Evolutionary conservation across 64 coral and sea anemone species (phyloP).

Genomic region (Acropora tenuis): DNA sequence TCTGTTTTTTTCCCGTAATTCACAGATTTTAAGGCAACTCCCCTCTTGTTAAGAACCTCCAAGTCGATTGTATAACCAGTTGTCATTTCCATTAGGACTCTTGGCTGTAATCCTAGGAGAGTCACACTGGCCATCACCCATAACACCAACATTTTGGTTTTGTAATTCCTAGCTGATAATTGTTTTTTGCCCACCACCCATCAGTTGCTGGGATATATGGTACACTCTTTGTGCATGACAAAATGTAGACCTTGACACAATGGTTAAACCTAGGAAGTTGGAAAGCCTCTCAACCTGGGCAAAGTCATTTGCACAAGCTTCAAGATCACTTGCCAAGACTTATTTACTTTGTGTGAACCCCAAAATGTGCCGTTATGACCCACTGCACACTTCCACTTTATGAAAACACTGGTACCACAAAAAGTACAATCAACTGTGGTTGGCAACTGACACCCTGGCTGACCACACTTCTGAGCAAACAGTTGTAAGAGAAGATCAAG

Average conservation of each 20-base stretch:
- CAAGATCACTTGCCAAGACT: constrained; percentile 11
- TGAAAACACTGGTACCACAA: constrained; percentile 34
- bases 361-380: constrained; percentile 30
- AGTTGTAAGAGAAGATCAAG: constrained; percentile 21
- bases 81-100: constrained; percentile 25
- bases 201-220: constrained; percentile 49
- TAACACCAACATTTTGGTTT: constrained; percentile 12
- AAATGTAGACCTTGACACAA: constrained; percentile 60
- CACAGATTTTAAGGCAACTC: background rate
- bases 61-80: constrained; percentile 38
- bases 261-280: constrained; percentile 50
- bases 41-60: constrained; percentile 35
- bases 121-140: constrained; percentile 81
- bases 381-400: constrained; percentile 36
- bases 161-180: constrained; percentile 29
- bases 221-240: constrained; percentile 34
- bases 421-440: background rate
- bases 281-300: constrained; percentile 23
- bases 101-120: constrained; percentile 57
- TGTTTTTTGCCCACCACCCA: constrained; percentile 64
- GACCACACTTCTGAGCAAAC: background rate
- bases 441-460: background rate
- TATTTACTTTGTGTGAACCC: constrained; percentile 35
- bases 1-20: background rate
- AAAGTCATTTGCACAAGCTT: constrained; percentile 51